Percentiles rank a stretch among this genome's conserved stretches.
phyloP scores from a whole-genome alignment of 1,140 invertebrate genomes.

The Homalodisca vitripennis region DNA sequence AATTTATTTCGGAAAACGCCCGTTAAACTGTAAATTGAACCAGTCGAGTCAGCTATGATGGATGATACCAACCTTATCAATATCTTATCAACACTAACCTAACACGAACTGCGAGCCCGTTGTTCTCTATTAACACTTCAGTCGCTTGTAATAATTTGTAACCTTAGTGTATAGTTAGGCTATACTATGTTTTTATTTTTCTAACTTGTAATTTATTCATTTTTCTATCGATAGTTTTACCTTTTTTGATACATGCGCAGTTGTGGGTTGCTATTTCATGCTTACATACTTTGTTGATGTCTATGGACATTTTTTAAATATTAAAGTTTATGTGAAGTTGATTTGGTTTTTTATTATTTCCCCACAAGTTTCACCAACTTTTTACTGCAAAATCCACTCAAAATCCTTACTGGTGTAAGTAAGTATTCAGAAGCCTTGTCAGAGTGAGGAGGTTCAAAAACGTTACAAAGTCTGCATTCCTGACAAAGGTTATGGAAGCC shows the following conservation, averaged over 20 bases:
- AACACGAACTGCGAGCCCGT: background rate
- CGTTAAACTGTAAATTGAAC: background rate
- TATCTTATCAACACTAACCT: constrained; percentile 1
- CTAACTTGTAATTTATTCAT: constrained; percentile 18
- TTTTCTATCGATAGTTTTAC: constrained; percentile 13
- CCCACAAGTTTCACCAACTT: background rate
- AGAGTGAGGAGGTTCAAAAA: no score
- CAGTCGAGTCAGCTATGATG: background rate
- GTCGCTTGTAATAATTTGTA: constrained; percentile 15
- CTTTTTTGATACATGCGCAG: constrained; percentile 17
- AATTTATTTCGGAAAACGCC: background rate
- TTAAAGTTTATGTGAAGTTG: constrained; percentile 18
- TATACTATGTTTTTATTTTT: constrained; percentile 14
- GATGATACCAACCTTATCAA: background rate
- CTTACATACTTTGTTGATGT: constrained; percentile 13
- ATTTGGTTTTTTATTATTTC: background rate
- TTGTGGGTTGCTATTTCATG: constrained; percentile 15
- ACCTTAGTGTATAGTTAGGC: constrained; percentile 15
- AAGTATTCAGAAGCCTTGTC: no score
- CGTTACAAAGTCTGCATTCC: no score
- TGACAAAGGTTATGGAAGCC: no score
- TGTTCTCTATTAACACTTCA: background rate
- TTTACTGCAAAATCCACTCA: no score
- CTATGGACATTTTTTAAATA: constrained; percentile 9
- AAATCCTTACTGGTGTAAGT: no score